Conservation (phyloP, 2,113 vertebrate species). For the Ammospiza nelsoni region DNA sequence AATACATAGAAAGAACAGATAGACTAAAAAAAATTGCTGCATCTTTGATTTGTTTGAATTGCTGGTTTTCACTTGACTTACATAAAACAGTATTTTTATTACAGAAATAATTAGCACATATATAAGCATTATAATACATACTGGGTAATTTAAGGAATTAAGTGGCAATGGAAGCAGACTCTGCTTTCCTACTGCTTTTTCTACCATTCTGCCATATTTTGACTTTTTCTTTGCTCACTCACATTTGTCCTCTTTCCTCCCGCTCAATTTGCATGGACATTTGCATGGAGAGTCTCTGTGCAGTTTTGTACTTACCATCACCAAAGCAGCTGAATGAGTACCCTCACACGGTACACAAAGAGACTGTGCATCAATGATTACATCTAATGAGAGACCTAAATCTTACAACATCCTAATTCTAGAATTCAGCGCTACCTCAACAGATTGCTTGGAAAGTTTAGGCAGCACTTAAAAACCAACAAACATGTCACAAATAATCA, state of each 20-base stretch:
- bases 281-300: not conserved
- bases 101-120: not conserved
- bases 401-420: not conserved
- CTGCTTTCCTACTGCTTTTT: not conserved
- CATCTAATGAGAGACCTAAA: not conserved
- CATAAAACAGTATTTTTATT: not conserved
- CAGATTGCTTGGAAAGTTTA: not conserved
- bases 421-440: not conserved
- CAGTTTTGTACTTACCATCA: not conserved
- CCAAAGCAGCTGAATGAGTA: not conserved
- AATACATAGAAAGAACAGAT: not conserved
- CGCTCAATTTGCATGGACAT: not conserved
- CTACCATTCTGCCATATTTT: fast-evolving
- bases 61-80: not conserved
- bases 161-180: not conserved
- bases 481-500: not conserved
- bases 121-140: not conserved
- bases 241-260: not conserved
- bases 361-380: not conserved
- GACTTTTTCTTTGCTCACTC: not conserved
- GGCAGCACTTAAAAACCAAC: not conserved
- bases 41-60: not conserved
- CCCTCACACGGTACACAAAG: fast-evolving
- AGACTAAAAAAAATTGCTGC: not conserved
- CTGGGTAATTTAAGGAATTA: not conserved